A percentile compares a stretch with the other conserved stretches of the same genome.
Conservation (phyloP, 2,888 invertebrate genomes). For the Rambutsinella grinnellia region DNA sequence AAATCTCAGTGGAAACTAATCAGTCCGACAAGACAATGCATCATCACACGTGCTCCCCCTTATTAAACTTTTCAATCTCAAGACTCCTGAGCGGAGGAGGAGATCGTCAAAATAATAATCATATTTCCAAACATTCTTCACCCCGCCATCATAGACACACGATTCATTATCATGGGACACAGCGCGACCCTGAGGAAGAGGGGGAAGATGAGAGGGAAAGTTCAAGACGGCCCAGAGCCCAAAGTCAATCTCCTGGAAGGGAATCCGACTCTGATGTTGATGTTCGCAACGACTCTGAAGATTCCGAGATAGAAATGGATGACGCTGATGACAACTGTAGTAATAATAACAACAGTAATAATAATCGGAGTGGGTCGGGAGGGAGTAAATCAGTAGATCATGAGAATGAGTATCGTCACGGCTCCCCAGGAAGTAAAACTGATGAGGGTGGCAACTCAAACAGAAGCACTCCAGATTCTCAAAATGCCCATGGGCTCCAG, state of each 20-base stretch:
- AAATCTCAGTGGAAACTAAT: conserved; percentile 59
- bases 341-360: conserved; percentile 42
- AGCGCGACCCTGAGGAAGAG: conserved; percentile 36
- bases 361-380: conserved; percentile 39
- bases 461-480: conserved; percentile 58
- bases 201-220: conserved; percentile 36
- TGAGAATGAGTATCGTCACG: conserved; percentile 53
- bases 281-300: conserved; percentile 39
- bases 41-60: conserved; percentile 60
- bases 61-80: conserved; percentile 66
- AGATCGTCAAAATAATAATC: conserved; percentile 54
- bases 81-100: conserved; percentile 64
- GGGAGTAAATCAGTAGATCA: conserved; percentile 55
- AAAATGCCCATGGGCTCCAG: conserved; percentile 42
- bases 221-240: conserved; percentile 19
- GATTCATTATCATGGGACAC: conserved; percentile 54
- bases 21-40: conserved; percentile 60
- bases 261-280: conserved; percentile 47
- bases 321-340: conserved; percentile 49
- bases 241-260: conserved; percentile 39
- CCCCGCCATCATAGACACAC: conserved; percentile 46
- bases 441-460: conserved; percentile 53
- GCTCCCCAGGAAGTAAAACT: conserved; percentile 59
- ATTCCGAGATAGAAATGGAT: conserved; percentile 53
- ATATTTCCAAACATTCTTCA: conserved; percentile 42